Percentiles rank a stretch among this genome's conserved stretches.
phyloP scores from a whole-genome alignment of 92 coral and sea anemone genomes.

The Parazoanthus swiftii region DNA sequence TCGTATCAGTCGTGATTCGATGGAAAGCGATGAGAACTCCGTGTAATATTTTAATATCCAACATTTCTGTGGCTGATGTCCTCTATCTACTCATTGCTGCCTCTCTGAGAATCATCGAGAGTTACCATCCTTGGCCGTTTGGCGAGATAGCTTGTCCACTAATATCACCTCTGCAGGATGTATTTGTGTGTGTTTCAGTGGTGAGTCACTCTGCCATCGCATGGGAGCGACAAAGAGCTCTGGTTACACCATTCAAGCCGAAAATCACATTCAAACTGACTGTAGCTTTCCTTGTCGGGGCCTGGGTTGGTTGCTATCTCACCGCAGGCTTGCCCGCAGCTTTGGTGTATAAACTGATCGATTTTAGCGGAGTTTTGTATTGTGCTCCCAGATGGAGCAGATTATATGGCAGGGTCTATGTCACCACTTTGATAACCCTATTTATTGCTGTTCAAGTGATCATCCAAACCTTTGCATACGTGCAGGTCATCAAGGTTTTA shows the following conservation, averaged over 20 bases:
- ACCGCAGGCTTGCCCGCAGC: slow-evolving; percentile 42
- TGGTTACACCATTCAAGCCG: slow-evolving; percentile 43
- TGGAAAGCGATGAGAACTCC: slow-evolving; percentile 67
- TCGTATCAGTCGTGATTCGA: slow-evolving; percentile 45
- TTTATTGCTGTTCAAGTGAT: slow-evolving; percentile 57
- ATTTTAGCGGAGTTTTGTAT: not conserved
- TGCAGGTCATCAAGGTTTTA: slow-evolving; percentile 53
- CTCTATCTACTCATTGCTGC: slow-evolving; percentile 55
- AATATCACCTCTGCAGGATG: slow-evolving; percentile 48
- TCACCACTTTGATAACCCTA: slow-evolving; percentile 44
- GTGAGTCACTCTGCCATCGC: slow-evolving; percentile 52
- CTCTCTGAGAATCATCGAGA: slow-evolving; percentile 50
- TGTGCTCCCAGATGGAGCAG: slow-evolving; percentile 26
- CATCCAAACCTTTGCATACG: slow-evolving; percentile 65
- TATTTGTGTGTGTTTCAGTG: slow-evolving; percentile 48
- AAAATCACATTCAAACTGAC: slow-evolving; percentile 26
- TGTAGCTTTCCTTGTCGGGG: slow-evolving; percentile 10
- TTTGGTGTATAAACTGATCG: not conserved
- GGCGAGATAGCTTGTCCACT: slow-evolving; percentile 58
- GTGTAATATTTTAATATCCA: slow-evolving; percentile 56
- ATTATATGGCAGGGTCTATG: slow-evolving; percentile 46
- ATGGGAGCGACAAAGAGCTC: slow-evolving; percentile 54
- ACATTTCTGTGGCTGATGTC: slow-evolving; percentile 60
- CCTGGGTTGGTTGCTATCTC: slow-evolving; percentile 47
- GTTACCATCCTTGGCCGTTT: slow-evolving; percentile 57